Base-by-base conservation (phyloP, 2,888 invertebrate species). In the Chironomus riparius region DNA sequence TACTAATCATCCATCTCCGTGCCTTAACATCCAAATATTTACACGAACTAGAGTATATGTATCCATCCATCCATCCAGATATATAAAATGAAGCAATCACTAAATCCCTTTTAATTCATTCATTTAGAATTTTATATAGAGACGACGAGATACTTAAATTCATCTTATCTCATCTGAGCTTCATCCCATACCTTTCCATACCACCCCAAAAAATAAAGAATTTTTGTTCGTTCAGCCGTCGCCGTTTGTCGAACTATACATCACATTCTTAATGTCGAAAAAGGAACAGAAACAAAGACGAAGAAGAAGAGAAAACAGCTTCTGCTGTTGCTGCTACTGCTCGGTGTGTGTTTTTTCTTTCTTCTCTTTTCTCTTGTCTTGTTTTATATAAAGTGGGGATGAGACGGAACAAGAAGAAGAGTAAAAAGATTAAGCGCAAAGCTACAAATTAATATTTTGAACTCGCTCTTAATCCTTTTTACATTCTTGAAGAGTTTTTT, bases 401-500 rank as follows among this genome's bases (percentile, higher is more conserved):
- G 47, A 48, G 70, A 48, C 12, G 21, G 28, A 18, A 61, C n/a
- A n/a, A 15, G 15, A 28, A 50, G 61, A 18, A 56, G 47, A 56
- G 68, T 13, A 13, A 68, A 47, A 68, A 74, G 74, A 74, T 74
- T 74, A 74, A 62, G 22, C 62, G 68, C 47, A 74, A 74, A 74
- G 74, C 74, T 74, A 74, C 74, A 76, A 76, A 76, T 76, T 69
- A 76, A 76, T 76, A 76, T 76, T 76, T 76, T 76, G 69, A 76
- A 76, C 69, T 76, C 61, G 69, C 68, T 68, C 47, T 69, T 76
- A 76, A 76, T 76, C 76, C 76, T 69, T 74, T 74, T 74, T 74
- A 74, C 74, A 74, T 74, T 74, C 74, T 74, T 74, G 74, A 74
- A 68, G 74, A 74, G 74, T 68, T 50, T n/a, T 62, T 74, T 24